These are phyloP conservation scores for Macroglossus sobrinus DNA, from an alignment of 2,113 vertebrate genomes.

Conservation along the genomic window DNA sequence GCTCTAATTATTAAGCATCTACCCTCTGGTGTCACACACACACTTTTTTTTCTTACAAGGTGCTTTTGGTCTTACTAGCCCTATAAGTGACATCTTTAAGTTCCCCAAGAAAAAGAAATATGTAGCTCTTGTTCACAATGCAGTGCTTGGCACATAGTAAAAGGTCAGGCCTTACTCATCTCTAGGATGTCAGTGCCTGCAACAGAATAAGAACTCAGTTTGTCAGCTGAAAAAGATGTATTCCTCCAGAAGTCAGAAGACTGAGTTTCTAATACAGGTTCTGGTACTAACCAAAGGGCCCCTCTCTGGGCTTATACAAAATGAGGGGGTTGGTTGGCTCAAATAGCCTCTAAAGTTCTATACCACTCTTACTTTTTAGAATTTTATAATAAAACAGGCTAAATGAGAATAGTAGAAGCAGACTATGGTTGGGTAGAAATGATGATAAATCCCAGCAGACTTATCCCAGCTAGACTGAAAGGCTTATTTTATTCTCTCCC, in stretches of 20 bases:
- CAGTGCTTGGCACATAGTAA: not conserved
- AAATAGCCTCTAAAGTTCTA: not conserved
- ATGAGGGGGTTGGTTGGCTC: not conserved
- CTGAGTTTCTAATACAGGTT: not conserved
- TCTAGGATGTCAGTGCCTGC: not conserved
- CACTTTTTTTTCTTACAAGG: not conserved
- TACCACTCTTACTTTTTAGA: not conserved
- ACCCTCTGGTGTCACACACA: not conserved
- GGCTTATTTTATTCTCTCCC: not conserved
- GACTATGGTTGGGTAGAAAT: not conserved
- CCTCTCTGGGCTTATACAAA: not conserved
- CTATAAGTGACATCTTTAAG: not conserved
- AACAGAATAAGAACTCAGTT: not conserved
- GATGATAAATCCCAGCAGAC: not conserved
- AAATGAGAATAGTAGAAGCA: not conserved
- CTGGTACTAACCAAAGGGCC: not conserved
- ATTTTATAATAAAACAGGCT: not conserved
- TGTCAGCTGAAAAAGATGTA: not conserved
- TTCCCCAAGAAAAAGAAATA: not conserved
- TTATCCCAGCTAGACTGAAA: not conserved
- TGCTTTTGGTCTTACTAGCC: not conserved
- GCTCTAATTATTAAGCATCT: not conserved
- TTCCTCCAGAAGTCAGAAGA: not conserved
- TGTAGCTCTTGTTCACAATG: not conserved
- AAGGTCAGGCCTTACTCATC: not conserved